Conservation (phyloP, 1,140 invertebrate species). For the Spodoptera litura region DNA sequence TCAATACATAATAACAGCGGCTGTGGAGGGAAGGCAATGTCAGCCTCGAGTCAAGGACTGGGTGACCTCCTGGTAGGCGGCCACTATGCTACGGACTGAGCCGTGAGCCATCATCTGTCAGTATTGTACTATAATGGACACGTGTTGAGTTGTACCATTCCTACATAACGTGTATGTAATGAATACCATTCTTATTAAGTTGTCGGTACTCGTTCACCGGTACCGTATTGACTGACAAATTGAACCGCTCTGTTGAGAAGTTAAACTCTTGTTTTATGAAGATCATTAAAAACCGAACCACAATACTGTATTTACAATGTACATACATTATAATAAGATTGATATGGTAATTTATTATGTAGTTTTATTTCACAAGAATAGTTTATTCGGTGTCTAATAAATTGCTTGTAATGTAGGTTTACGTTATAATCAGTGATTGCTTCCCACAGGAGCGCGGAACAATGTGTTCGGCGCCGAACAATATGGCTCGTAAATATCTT, state of each 20-base stretch:
- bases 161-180: background rate
- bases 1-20: too few species aligned
- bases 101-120: constrained; percentile 2
- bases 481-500: constrained; percentile 1
- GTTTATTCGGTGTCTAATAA: too few species aligned
- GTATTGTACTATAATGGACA: constrained; percentile 1
- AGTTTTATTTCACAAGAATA: too few species aligned
- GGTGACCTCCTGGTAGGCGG: background rate
- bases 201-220: background rate
- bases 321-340: too few species aligned
- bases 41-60: background rate
- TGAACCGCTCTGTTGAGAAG: background rate
- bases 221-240: constrained; percentile 1
- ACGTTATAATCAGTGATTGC: too few species aligned
- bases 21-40: background rate
- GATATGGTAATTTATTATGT: too few species aligned
- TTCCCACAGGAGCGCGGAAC: background rate
- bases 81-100: background rate
- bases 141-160: background rate
- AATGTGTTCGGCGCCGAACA: background rate
- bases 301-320: too few species aligned
- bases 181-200: background rate
- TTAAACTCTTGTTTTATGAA: too few species aligned
- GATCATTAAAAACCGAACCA: too few species aligned
- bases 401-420: too few species aligned